Evolutionary conservation across 2,113 vertebrate species (phyloP), one percentile per base, ranked within the genome.

Genomic region (Tamias sibiricus): DNA sequence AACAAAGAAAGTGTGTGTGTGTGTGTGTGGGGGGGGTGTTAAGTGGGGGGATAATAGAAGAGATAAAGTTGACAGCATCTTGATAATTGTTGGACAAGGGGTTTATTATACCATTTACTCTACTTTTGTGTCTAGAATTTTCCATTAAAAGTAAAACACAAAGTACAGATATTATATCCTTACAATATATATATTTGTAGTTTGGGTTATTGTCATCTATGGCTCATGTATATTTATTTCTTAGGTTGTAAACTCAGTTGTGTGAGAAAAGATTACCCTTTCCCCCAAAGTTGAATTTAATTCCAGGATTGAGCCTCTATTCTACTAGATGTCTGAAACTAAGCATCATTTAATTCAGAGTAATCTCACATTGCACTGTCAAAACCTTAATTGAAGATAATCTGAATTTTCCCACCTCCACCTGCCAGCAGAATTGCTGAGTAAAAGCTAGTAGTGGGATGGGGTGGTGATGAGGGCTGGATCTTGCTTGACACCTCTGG

Each of bases 211-310:
- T 57, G 22, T 74, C 8, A 72, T 75, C 89, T 86, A 85, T 64
- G 32, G 16, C 20, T 22, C 6, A 90, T 79, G 17, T 64, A 12
- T 92, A 44, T 84, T 88, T 95, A 44, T 95, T 91, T 97, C 62
- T 88, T 91, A 95, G 59, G 13, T 95, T 84, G n/a, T 6, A 74
- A 90, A 88, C 13, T 94, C 54, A 83, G 6, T n/a, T 54, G n/a
- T 76, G 2, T 24, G 52, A 94, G 81, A 76, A 87, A 91, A 82
- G 40, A 62, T 40, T 20, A 30, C 24, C 20, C 88, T 87, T 77
- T 24, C 3, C 7, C 2, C 35, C 1, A 37, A 35, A 57, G 42
- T 72, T 76, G 42, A 72, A 79, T 79, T 97, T 88, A 84, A 89
- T 89, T 64, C 74, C 35, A 87, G 75, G 91, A 74, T 95, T 62